Conservation (phyloP, 2,113 vertebrate genomes). For the Zingel zingel region DNA sequence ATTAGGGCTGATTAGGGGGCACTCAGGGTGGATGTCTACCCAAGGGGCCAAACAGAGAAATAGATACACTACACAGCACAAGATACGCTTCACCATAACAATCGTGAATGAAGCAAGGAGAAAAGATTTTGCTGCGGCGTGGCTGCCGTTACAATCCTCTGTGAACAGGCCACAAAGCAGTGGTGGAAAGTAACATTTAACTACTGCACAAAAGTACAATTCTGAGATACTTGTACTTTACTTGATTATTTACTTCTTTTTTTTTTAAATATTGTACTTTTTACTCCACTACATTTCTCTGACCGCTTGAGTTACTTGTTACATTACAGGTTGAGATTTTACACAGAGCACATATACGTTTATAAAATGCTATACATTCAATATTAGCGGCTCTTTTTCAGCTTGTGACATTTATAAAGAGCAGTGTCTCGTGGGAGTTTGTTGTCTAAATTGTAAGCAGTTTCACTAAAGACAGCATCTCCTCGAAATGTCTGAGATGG, state of each 20-base stretch:
- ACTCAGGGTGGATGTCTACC: constrained; percentile 13
- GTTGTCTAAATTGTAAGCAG: not conserved
- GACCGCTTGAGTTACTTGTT: no score
- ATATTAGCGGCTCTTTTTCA: no score
- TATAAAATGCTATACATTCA: no score
- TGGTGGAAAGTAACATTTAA: no score
- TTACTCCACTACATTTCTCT: no score
- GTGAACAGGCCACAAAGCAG: not conserved
- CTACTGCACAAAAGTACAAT: no score
- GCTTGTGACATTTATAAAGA: not conserved
- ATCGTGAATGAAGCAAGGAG: not conserved
- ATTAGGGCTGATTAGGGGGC: constrained; percentile 54
- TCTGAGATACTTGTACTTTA: no score
- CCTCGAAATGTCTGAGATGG: not conserved
- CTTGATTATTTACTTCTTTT: no score
- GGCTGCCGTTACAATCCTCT: not conserved
- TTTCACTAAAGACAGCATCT: not conserved
- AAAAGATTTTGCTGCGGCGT: not conserved
- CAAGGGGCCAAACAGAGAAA: constrained; percentile 1
- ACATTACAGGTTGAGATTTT: no score
- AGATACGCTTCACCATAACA: not conserved
- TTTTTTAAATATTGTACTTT: no score
- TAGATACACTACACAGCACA: not conserved
- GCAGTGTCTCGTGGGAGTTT: no score
- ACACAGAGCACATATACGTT: no score